These are phyloP conservation scores for Scaptomyza graminum DNA, from an alignment of 1,140 invertebrate species.

Conservation along the genomic window DNA sequence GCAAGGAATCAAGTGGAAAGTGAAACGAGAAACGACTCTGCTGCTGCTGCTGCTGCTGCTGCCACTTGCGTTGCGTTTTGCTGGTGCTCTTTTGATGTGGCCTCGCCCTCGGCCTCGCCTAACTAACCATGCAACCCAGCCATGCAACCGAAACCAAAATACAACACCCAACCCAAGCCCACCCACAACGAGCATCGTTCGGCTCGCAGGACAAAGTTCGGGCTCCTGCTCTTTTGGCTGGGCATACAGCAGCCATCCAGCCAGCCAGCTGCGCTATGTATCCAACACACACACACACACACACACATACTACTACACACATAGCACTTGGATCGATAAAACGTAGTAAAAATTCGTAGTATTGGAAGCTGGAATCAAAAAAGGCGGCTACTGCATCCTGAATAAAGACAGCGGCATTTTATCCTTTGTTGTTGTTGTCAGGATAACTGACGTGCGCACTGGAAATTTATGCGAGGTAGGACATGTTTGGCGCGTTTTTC, in stretches of 20 bases:
- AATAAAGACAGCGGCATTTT: conserved; percentile 41
- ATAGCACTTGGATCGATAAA: conserved; percentile 69
- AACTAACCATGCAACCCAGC: conserved; percentile 14
- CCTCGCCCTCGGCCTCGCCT: conserved; percentile 54
- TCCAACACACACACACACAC: conserved; percentile 37
- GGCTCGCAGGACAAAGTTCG: not conserved
- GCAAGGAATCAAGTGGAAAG: conserved; percentile 81
- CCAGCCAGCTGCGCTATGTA: conserved; percentile 40
- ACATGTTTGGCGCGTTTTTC: conserved; percentile 83
- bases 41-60: not conserved
- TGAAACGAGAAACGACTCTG: conserved; percentile 59
- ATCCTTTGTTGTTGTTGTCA: not conserved
- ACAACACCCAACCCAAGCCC: too few relatives aligned
- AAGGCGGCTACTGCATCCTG: conserved; percentile 41
- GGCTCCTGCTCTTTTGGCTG: conserved; percentile 65
- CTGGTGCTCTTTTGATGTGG: conserved; percentile 77
- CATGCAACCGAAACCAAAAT: not conserved
- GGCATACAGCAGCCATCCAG: conserved; percentile 62
- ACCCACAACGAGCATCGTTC: not conserved
- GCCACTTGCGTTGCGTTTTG: conserved; percentile 4
- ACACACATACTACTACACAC: conserved; percentile 23
- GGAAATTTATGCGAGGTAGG: conserved; percentile 78
- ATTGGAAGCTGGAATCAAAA: conserved; percentile 75
- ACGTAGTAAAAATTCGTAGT: conserved; percentile 83
- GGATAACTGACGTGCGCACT: conserved; percentile 68